Conservation (phyloP, 2,888 invertebrate genomes). For the Actias luna region DNA sequence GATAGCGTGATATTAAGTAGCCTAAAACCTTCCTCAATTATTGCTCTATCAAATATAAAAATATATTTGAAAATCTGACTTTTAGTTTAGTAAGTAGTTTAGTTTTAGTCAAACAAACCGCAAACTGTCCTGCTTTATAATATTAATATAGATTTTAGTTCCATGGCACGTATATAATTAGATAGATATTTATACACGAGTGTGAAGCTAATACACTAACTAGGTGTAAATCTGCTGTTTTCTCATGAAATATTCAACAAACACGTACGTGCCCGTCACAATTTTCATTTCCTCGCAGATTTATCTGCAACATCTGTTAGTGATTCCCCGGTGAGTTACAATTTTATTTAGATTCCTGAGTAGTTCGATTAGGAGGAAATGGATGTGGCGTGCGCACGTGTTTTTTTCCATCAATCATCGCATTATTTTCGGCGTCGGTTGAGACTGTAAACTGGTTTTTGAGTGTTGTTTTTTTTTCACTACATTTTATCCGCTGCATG, state of each 20-base stretch:
- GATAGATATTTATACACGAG: too few species aligned
- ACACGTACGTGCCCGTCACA: background rate
- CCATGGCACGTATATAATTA: too few species aligned
- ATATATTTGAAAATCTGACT: too few species aligned
- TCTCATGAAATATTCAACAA: constrained; percentile 3
- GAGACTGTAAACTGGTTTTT: background rate
- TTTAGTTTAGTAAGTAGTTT: too few species aligned
- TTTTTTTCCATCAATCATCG: background rate
- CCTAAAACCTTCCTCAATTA: too few species aligned
- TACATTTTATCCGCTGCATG: too few species aligned
- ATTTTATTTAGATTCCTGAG: constrained; percentile 1
- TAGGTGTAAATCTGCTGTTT: background rate
- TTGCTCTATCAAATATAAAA: too few species aligned
- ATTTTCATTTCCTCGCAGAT: constrained; percentile 3
- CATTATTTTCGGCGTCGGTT: background rate
- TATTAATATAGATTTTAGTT: too few species aligned
- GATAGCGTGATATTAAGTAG: too few species aligned
- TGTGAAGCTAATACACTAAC: background rate
- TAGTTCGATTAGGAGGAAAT: background rate
- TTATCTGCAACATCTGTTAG: constrained; percentile 3
- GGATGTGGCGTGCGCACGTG: background rate
- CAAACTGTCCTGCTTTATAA: too few species aligned
- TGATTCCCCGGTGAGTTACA: background rate
- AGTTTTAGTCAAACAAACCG: too few species aligned
- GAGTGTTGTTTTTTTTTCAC: background rate